Evolutionary conservation across 2,797 vertebrate species (phyloP).

Genomic region (Dendrocincla fuliginosa): DNA sequence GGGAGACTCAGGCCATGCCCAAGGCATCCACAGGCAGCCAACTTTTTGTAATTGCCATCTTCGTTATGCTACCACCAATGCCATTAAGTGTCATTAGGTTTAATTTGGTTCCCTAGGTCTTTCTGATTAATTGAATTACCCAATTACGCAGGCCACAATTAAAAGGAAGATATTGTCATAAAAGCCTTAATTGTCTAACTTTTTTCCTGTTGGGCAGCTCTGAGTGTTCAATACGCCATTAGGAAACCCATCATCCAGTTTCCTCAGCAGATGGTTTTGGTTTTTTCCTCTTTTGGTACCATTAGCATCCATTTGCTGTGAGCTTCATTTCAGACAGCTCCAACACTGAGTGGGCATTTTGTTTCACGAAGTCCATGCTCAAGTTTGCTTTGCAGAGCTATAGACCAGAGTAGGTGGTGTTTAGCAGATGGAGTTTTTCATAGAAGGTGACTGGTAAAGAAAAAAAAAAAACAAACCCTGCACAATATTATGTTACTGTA

Average conservation of each 20-base stretch:
- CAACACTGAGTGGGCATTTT: background rate
- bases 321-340: background rate
- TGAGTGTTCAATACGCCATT: background rate
- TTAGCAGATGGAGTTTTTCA: slow-evolving; percentile 40
- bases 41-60: background rate
- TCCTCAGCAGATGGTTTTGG: background rate
- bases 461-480: background rate
- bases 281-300: slow-evolving; percentile 7
- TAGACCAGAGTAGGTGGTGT: slow-evolving; percentile 25
- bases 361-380: background rate
- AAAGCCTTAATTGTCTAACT: slow-evolving; percentile 10
- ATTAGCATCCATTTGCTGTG: slow-evolving; percentile 66
- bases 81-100: slow-evolving; percentile 28
- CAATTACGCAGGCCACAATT: slow-evolving; percentile 40
- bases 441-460: slow-evolving; percentile 8
- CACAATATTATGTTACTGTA: slow-evolving; percentile 33
- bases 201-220: slow-evolving; percentile 7
- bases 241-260: background rate
- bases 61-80: background rate
- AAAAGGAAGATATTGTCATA: slow-evolving; percentile 12
- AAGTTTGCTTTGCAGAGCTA: slow-evolving; percentile 9
- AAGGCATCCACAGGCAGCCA: background rate
- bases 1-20: background rate
- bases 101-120: slow-evolving; percentile 4
- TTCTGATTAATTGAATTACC: slow-evolving; percentile 47